Evolutionary conservation across 2,888 invertebrate species (phyloP).

Genomic region (Hyppa rectilinea): DNA sequence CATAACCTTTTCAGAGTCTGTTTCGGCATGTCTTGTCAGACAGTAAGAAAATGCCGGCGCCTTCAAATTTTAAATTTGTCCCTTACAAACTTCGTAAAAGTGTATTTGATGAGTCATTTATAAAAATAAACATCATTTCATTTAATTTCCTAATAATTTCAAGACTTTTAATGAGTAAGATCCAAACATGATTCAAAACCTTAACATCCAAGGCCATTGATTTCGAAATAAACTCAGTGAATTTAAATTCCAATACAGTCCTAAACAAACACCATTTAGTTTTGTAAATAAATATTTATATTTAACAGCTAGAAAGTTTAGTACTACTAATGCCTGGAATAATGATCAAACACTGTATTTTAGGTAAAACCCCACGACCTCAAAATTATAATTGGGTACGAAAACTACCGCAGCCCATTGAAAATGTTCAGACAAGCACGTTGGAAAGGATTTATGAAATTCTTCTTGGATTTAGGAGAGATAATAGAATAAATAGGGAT

Average conservation of each 20-base stretch:
- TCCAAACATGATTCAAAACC: constrained; percentile 6
- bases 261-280: constrained; percentile 25
- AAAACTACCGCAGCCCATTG: constrained; percentile 1
- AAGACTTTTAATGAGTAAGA: too few species aligned
- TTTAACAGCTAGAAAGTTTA: constrained; percentile 7
- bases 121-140: too few species aligned
- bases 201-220: not conserved
- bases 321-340: not conserved
- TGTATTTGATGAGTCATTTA: too few species aligned
- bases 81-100: too few species aligned
- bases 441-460: not conserved
- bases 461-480: not conserved
- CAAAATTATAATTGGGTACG: constrained; percentile 6
- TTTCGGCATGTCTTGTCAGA: too few species aligned
- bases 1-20: too few species aligned
- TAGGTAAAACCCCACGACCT: not conserved
- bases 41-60: too few species aligned
- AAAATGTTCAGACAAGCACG: not conserved
- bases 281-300: constrained; percentile 21
- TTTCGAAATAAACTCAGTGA: constrained; percentile 2
- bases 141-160: too few species aligned
- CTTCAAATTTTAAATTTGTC: too few species aligned
- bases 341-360: not conserved
- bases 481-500: too few species aligned
- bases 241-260: constrained; percentile 10